A percentile compares a stretch with the other conserved stretches of the same genome.
phyloP scores from a whole-genome alignment of 2,113 vertebrate species.

The Oreamnos americanus region DNA sequence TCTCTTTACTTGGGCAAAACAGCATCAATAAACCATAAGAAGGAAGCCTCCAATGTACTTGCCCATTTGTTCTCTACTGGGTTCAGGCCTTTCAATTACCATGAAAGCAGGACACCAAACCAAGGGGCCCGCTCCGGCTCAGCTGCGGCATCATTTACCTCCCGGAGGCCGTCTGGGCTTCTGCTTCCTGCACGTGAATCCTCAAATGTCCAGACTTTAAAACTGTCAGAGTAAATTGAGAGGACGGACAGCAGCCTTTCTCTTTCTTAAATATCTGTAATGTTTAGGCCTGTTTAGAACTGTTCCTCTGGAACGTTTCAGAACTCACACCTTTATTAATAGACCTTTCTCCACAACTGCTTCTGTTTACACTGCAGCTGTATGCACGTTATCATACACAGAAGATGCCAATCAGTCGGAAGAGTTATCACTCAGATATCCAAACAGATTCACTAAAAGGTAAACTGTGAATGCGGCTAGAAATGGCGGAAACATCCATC shows the following conservation, averaged over 20 bases:
- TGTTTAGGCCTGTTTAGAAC: background rate
- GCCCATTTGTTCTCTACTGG: constrained; percentile 56
- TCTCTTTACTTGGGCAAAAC: constrained; percentile 78
- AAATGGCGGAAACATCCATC: background rate
- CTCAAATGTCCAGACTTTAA: constrained; percentile 11
- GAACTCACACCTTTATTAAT: constrained; percentile 46
- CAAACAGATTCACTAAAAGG: background rate
- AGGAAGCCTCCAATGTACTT: constrained; percentile 68
- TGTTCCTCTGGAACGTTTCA: background rate
- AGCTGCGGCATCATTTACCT: constrained; percentile 1
- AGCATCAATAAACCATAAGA: constrained; percentile 73
- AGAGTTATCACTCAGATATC: background rate
- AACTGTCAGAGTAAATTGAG: constrained; percentile 21
- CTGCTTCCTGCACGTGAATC: background rate
- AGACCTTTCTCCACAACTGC: background rate
- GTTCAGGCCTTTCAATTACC: constrained; percentile 72
- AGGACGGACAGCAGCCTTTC: background rate
- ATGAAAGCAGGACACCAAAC: constrained; percentile 28
- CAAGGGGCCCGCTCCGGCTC: constrained; percentile 23
- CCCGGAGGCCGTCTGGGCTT: background rate
- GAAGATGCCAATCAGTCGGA: constrained; percentile 33
- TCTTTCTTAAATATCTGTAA: background rate
- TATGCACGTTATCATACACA: background rate
- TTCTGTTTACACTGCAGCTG: constrained; percentile 33
- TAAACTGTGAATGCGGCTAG: constrained; percentile 16